Evolutionary conservation across 2,797 vertebrate species (phyloP).

Genomic region (Columba guinea): DNA sequence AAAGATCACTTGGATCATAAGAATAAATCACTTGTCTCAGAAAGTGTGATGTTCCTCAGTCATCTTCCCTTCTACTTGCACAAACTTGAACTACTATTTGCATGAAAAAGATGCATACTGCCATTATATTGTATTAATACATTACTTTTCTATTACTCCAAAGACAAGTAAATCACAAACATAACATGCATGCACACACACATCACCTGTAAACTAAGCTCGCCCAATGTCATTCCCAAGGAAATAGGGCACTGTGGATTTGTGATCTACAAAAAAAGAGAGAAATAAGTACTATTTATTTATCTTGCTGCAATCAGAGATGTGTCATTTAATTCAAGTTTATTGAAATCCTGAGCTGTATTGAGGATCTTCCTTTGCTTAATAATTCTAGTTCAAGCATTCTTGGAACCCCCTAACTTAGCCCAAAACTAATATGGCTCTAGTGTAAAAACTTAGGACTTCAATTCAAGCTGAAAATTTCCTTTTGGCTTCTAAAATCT

Average conservation of each 20-base stretch:
- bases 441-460: background rate
- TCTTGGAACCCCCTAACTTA: background rate
- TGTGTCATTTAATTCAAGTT: background rate
- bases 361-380: background rate
- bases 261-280: conserved; percentile 82
- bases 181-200: background rate
- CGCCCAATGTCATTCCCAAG: conserved; percentile 88
- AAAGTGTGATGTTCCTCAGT: background rate
- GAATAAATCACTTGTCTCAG: background rate
- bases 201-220: conserved; percentile 92
- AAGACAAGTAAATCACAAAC: background rate
- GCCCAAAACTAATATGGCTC: background rate
- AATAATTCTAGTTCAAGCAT: background rate
- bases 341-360: background rate
- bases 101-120: background rate
- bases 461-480: background rate
- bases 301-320: background rate
- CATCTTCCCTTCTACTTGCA: background rate
- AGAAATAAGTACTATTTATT: background rate
- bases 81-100: background rate
- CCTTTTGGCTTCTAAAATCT: background rate
- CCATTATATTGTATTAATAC: accelerated
- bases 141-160: background rate
- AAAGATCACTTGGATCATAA: background rate
- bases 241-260: conserved; percentile 87